Evolutionary conservation across 2,888 invertebrate genomes (phyloP).

Genomic region (Troides helena): DNA sequence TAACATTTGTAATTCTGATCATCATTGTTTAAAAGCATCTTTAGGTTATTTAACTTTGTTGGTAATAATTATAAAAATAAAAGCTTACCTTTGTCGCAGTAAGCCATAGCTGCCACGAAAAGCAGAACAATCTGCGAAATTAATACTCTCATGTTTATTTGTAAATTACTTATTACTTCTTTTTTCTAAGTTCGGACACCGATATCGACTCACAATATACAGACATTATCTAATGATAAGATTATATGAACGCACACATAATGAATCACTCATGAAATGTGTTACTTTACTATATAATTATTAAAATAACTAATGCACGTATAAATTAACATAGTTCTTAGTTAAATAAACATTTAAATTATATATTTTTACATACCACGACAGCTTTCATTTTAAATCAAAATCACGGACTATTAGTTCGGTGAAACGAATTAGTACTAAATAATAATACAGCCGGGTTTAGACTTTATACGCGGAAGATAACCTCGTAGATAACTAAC

Average conservation of each 20-base stretch:
- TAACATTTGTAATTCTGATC: too few species aligned
- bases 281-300: background rate
- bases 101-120: constrained; percentile 27
- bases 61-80: too few species aligned
- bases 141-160: background rate
- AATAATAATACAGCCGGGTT: background rate
- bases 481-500: constrained; percentile 3
- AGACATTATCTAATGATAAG: constrained; percentile 12
- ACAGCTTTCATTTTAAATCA: constrained; percentile 6
- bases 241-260: background rate
- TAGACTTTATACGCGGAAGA: constrained; percentile 7
- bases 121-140: constrained; percentile 29
- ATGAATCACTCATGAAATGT: background rate
- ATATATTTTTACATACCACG: constrained; percentile 6
- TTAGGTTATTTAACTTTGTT: too few species aligned
- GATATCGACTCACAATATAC: too few species aligned
- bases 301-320: background rate
- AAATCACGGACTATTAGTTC: background rate
- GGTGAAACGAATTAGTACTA: background rate
- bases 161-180: background rate
- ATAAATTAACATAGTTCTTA: background rate
- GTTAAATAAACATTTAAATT: background rate
- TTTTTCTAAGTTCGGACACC: too few species aligned
- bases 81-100: constrained; percentile 28
- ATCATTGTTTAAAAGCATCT: too few species aligned